Evolutionary conservation across 2,888 invertebrate species (phyloP).

Genomic region (Stegophylla sp.): DNA sequence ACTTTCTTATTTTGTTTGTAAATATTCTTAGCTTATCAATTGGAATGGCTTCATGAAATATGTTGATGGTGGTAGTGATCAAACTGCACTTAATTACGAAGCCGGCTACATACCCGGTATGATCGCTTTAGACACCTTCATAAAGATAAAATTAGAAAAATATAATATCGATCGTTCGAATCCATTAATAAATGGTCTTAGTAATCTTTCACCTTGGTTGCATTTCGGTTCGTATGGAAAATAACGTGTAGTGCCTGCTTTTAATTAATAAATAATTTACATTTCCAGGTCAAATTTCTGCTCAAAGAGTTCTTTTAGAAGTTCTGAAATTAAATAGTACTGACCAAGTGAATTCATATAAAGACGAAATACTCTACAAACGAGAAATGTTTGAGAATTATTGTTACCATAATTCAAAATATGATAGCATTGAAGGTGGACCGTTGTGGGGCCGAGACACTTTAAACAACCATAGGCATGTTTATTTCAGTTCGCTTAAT

Average conservation of each 20-base stretch:
- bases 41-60: constrained; percentile 74
- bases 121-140: constrained; percentile 73
- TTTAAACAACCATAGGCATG: constrained; percentile 75
- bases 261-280: neutral
- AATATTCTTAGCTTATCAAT: constrained; percentile 68
- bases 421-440: constrained; percentile 81
- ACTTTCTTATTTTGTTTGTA: constrained; percentile 12
- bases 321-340: constrained; percentile 72
- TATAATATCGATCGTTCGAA: constrained; percentile 81
- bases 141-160: constrained; percentile 72
- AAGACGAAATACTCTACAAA: constrained; percentile 86
- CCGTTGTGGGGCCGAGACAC: constrained; percentile 82
- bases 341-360: constrained; percentile 75
- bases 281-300: constrained; percentile 82
- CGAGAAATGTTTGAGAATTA: constrained; percentile 88
- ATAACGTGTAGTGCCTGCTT: neutral
- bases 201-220: constrained; percentile 89
- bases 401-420: constrained; percentile 85
- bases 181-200: constrained; percentile 76
- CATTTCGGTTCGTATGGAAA: constrained; percentile 76
- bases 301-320: constrained; percentile 79
- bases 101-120: constrained; percentile 79
- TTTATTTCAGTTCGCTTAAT: neutral
- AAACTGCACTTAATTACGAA: constrained; percentile 81
- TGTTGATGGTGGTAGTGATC: constrained; percentile 75